Evolutionary conservation across 1,140 invertebrate genomes (phyloP).

Genomic region (Lepidotrigona ventralis): DNA sequence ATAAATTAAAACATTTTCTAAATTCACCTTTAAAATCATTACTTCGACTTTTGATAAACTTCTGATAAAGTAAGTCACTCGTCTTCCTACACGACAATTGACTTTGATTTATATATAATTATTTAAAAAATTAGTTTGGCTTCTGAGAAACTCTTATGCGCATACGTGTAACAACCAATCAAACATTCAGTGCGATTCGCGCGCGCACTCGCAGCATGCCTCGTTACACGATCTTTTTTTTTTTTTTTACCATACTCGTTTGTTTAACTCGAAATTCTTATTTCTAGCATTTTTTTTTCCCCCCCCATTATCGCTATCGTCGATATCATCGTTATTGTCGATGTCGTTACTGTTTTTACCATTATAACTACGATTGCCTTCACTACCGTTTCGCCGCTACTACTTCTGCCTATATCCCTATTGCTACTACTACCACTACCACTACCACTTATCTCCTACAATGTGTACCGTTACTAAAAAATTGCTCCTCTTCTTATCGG

Average conservation of each 20-base stretch:
- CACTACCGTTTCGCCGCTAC: too few relatives aligned
- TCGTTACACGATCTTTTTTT: not conserved
- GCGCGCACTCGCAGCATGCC: not conserved
- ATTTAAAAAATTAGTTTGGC: too few relatives aligned
- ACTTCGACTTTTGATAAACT: too few relatives aligned
- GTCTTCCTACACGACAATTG: too few relatives aligned
- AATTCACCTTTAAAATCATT: too few relatives aligned
- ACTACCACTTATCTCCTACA: not conserved
- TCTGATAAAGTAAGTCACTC: too few relatives aligned
- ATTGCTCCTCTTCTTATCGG: not conserved
- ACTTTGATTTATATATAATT: not conserved
- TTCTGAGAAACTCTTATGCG: too few relatives aligned
- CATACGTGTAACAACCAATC: too few relatives aligned
- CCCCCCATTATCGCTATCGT: not conserved
- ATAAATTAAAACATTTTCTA: too few relatives aligned
- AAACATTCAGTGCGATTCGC: not conserved
- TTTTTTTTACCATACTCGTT: not conserved
- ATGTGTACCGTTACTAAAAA: not conserved
- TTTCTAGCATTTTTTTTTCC: not conserved
- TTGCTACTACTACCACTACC: not conserved
- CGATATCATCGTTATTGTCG: not conserved
- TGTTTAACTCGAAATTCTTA: constrained; percentile 30
- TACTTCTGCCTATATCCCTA: not conserved
- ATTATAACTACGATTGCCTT: not conserved
- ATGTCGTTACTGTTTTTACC: not conserved